Conservation (phyloP, 2,797 vertebrate species). For the Anabas testudineus region DNA sequence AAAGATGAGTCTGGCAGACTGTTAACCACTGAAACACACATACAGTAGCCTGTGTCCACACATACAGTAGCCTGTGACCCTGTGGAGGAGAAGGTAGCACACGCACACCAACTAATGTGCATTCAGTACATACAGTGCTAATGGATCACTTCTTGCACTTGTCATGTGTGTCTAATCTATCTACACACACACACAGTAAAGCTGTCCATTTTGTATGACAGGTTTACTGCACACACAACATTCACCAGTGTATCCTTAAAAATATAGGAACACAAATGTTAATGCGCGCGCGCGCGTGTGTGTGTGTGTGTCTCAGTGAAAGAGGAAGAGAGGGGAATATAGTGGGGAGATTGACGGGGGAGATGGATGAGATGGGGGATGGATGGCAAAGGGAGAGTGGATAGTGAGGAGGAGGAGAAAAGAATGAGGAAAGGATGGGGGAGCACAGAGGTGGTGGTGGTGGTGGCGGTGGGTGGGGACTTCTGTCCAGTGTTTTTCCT, state of each 20-base stretch:
- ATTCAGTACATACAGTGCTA: conserved; percentile 7
- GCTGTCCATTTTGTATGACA: conserved; percentile 6
- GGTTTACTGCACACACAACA: background rate
- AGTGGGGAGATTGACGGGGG: conserved; percentile 1
- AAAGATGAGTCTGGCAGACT: conserved; percentile 10
- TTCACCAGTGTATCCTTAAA: too few relatives aligned
- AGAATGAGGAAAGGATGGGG: conserved; percentile 12
- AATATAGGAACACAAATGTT: too few relatives aligned
- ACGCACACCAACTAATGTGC: background rate
- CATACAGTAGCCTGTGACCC: too few relatives aligned
- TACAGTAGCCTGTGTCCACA: too few relatives aligned
- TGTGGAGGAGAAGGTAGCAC: too few relatives aligned
- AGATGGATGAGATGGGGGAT: background rate
- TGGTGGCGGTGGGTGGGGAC: conserved; percentile 15
- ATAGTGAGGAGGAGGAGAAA: conserved; percentile 9
- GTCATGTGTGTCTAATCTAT: conserved; percentile 9
- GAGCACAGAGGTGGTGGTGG: background rate
- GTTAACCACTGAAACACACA: background rate
- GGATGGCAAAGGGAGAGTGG: background rate
- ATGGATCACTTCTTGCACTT: conserved; percentile 20
- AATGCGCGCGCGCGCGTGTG: background rate
- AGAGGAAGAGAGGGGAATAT: conserved; percentile 20
- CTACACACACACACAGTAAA: conserved; percentile 8
- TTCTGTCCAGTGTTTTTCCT: conserved; percentile 48
- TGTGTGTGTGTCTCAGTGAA: conserved; percentile 23